Evolutionary conservation across 2,888 invertebrate species (phyloP).

Genomic region (Dolichopus griseipennis): DNA sequence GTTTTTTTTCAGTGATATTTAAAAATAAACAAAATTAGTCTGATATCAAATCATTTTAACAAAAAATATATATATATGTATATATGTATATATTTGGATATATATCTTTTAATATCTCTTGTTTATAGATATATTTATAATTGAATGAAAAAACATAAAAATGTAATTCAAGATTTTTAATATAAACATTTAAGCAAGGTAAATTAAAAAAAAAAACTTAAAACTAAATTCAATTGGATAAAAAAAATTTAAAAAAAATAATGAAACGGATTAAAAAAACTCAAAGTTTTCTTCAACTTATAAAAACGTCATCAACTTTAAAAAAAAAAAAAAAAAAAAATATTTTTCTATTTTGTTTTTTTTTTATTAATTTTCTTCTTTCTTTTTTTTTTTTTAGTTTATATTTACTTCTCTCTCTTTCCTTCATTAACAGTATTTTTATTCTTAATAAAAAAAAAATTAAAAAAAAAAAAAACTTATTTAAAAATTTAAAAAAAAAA

Average conservation of each 20-base stretch:
- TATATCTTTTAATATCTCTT: too few relatives aligned
- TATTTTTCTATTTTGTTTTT: not conserved
- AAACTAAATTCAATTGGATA: too few relatives aligned
- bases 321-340: too few relatives aligned
- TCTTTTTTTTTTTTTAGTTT: not conserved
- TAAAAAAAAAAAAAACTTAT: not conserved
- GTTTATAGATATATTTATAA: too few relatives aligned
- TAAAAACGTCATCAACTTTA: not conserved
- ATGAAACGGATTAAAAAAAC: too few relatives aligned
- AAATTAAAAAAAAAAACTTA: not conserved
- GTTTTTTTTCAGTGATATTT: too few relatives aligned
- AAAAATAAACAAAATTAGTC: too few relatives aligned
- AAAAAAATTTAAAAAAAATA: too few relatives aligned
- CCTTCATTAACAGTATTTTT: too few relatives aligned
- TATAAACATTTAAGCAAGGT: not conserved
- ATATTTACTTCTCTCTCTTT: too few relatives aligned
- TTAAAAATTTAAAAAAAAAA: too few relatives aligned
- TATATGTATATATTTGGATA: too few relatives aligned
- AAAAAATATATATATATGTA: not conserved
- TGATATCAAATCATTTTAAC: not conserved
- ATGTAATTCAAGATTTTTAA: not conserved
- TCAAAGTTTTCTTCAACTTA: not conserved
- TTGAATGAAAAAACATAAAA: not conserved
- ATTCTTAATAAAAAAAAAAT: not conserved
- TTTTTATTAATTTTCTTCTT: not conserved